Base-by-base conservation (phyloP, 37 sponge, comb jelly and placozoan species). In the Crambe crambe region DNA sequence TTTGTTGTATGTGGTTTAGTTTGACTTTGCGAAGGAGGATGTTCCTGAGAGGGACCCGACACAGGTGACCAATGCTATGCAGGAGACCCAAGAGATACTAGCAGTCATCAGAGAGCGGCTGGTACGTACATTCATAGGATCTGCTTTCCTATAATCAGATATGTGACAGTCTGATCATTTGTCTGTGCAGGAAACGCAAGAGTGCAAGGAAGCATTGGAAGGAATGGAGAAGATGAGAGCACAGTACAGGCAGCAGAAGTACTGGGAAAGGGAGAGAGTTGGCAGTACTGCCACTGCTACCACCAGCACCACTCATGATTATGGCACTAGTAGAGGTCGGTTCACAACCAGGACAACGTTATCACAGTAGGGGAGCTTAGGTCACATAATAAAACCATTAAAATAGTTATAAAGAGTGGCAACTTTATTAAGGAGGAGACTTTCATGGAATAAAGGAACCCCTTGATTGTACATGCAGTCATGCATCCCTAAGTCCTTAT, bases 1-100 rank as follows among this genome's bases (percentile, higher is more conserved):
- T n/a, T n/a, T n/a, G n/a, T n/a, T n/a, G n/a, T n/a, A n/a, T n/a
- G n/a, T n/a, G n/a, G 31, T 36, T 20, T 47, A 84, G 85, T 84
- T 77, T 84, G 85, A 84, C 72, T 84, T 84, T 37, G 26, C 60
- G 21, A 77, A 38, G n/a, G 78, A 84, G 61, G 69, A 84, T 77
- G 85, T 84, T 1, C 85, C 85, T 0, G 85, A 84, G 69, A 75
- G 85, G 58, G 85, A 84, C 70, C 42, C 59, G 25, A 2, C 23
- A 1, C 73, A 69, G 36, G 85, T 84, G 25, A 10, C 31, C 42
- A 38, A 29, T 6, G 29, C 31, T 10, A 84, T 70, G 2, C 58
- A 75, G 23, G 78, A 84, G 10, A 71, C 75, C 31, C 66, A 27
- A 31, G 66, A 65, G 10, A 65, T 65, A 8, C 66, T 65, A 18